Percentiles rank a stretch among this genome's conserved stretches.
Evolutionary conservation across 1,140 invertebrate species (phyloP).

Genomic region (Drosophila insularis): DNA sequence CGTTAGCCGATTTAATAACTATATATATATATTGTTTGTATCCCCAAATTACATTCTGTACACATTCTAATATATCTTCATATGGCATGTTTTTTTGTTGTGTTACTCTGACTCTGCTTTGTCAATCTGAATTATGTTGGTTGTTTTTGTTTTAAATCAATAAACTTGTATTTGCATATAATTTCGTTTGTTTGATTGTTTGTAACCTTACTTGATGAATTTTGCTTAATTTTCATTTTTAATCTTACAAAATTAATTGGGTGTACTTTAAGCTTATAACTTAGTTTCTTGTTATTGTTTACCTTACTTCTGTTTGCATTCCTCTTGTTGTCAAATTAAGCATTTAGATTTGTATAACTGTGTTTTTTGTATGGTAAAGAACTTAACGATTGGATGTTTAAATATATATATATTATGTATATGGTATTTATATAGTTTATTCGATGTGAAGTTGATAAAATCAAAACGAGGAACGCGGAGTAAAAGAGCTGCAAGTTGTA

Average conservation of each 20-base stretch:
- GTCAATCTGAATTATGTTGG: background rate
- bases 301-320: constrained; percentile 6
- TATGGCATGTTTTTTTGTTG: constrained; percentile 3
- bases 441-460: constrained; percentile 72
- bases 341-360: constrained; percentile 25
- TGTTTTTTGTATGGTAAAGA: constrained; percentile 31
- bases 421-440: constrained; percentile 71
- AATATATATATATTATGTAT: constrained; percentile 23
- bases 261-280: constrained; percentile 58
- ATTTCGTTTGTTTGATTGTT: constrained; percentile 3
- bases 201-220: constrained; percentile 15
- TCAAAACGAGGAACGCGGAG: constrained; percentile 64
- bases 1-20: constrained; percentile 6
- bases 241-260: constrained; percentile 55
- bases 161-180: constrained; percentile 37
- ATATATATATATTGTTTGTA: constrained; percentile 2
- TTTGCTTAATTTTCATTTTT: constrained; percentile 36
- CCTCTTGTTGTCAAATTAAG: constrained; percentile 35
- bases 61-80: constrained; percentile 7
- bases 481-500: constrained; percentile 60
- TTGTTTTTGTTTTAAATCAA: constrained; percentile 35
- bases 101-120: background rate
- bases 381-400: constrained; percentile 32
- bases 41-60: constrained; percentile 1
- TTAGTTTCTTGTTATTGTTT: constrained; percentile 27